Percentiles rank a stretch among this genome's conserved stretches.
Evolutionary conservation across 1,140 invertebrate species (phyloP).

Genomic region (Bombus superbus): DNA sequence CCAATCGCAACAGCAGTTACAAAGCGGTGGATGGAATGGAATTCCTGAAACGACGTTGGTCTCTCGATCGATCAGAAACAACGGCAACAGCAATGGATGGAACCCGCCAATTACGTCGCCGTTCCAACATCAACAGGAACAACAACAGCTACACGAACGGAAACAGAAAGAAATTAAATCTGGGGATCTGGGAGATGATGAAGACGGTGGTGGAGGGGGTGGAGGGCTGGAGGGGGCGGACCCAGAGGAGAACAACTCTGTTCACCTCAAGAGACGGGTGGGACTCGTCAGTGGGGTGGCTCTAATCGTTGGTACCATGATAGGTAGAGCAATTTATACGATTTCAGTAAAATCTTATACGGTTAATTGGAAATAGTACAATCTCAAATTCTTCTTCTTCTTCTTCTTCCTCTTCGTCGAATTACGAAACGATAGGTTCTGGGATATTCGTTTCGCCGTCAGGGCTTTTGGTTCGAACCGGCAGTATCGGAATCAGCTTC

Average conservation of each 20-base stretch:
- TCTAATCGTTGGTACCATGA: slow-evolving; percentile 98
- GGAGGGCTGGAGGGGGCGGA: slow-evolving; percentile 92
- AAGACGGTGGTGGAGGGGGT: slow-evolving; percentile 81
- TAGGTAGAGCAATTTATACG: slow-evolving; percentile 79
- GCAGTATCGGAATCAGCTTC: slow-evolving; percentile 96
- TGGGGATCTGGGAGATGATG: slow-evolving; percentile 77
- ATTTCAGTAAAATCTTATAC: neutral
- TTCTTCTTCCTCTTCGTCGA: neutral
- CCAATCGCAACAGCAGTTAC: slow-evolving; percentile 66
- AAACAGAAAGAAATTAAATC: slow-evolving; percentile 72
- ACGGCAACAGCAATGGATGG: slow-evolving; percentile 62
- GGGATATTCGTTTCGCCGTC: slow-evolving; percentile 99
- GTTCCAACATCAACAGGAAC: slow-evolving; percentile 60
- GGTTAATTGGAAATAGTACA: neutral
- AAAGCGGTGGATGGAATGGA: slow-evolving; percentile 54
- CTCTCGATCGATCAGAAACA: slow-evolving; percentile 60
- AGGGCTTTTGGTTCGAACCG: slow-evolving; percentile 94
- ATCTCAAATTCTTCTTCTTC: slow-evolving; percentile 6
- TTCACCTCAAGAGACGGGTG: slow-evolving; percentile 99
- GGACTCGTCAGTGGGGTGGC: slow-evolving; percentile 99
- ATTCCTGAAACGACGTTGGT: slow-evolving; percentile 56
- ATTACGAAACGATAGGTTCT: slow-evolving; percentile 85
- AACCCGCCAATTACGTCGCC: slow-evolving; percentile 56
- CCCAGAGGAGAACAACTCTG: slow-evolving; percentile 95
- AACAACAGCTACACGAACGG: slow-evolving; percentile 60